Conservation (phyloP, 2,888 invertebrate species). For the Cancer borealis region DNA sequence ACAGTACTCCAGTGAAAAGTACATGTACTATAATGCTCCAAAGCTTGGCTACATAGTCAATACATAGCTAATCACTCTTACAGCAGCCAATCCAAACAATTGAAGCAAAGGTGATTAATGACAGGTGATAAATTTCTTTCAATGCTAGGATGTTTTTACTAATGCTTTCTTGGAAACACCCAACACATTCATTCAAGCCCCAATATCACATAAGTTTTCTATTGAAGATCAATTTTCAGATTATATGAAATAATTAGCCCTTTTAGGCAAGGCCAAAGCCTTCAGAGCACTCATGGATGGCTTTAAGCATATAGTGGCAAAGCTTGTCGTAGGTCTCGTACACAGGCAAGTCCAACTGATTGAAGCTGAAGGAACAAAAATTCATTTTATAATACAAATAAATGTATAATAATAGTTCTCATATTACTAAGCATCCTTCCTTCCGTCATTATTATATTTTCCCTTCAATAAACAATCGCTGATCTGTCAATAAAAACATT, state of each 20-base stretch:
- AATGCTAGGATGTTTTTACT: constrained; percentile 14
- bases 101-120: constrained; percentile 12
- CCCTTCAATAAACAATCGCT: too few relatives aligned
- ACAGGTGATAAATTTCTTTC: background rate
- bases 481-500: too few relatives aligned
- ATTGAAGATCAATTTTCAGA: background rate
- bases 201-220: constrained; percentile 3
- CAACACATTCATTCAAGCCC: background rate
- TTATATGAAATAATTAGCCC: background rate
- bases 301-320: constrained; percentile 89
- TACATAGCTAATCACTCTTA: constrained; percentile 5
- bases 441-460: too few relatives aligned
- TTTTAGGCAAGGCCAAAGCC: constrained; percentile 93
- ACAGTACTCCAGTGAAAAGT: background rate
- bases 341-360: constrained; percentile 93
- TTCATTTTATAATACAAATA: too few relatives aligned
- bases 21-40: constrained; percentile 18
- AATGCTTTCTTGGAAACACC: constrained; percentile 1
- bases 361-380: too few relatives aligned
- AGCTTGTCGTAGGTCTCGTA: constrained; percentile 95
- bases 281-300: constrained; percentile 94
- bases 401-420: too few relatives aligned
- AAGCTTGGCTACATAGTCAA: background rate
- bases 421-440: too few relatives aligned
- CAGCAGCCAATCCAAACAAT: background rate